phyloP scores from a whole-genome alignment of 53 echinoderm and acorn worm species.

The Henricia sp. region DNA sequence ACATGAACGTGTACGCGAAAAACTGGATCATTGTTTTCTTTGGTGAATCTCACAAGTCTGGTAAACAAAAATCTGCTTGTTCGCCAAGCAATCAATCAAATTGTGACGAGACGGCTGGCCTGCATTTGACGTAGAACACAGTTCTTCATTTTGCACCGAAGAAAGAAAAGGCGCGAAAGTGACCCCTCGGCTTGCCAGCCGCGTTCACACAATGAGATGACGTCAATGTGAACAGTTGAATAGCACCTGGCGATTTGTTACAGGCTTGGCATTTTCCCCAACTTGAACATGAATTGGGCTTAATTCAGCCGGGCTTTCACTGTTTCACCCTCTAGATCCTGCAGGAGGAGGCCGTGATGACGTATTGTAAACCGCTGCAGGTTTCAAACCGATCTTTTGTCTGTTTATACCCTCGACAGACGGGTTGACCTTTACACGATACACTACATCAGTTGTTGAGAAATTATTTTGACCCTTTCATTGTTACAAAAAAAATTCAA shows the following conservation, averaged over 20 bases:
- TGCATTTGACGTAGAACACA: neutral
- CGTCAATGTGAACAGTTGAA: neutral
- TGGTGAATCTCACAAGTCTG: neutral
- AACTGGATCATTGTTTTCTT: neutral
- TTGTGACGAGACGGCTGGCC: neutral
- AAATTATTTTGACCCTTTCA: too few relatives aligned
- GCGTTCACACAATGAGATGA: constrained; percentile 12
- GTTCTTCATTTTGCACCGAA: neutral
- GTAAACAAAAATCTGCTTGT: neutral
- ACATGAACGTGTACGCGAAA: neutral
- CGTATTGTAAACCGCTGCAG: neutral
- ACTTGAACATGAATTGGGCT: neutral
- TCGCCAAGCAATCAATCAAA: neutral
- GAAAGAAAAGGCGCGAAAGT: neutral
- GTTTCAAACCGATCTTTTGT: neutral
- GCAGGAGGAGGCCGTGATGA: neutral
- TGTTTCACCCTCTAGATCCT: too few relatives aligned
- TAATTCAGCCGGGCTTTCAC: too few relatives aligned
- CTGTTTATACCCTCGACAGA: too few relatives aligned
- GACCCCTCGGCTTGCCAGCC: neutral
- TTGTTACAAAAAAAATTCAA: too few relatives aligned
- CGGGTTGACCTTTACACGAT: neutral
- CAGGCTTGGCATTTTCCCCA: neutral
- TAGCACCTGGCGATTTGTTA: neutral
- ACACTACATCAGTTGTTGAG: too few relatives aligned